Percentiles rank a stretch among this genome's conserved stretches.
Evolutionary conservation across 2,888 invertebrate species (phyloP).

Genomic region (Dione vanillae): DNA sequence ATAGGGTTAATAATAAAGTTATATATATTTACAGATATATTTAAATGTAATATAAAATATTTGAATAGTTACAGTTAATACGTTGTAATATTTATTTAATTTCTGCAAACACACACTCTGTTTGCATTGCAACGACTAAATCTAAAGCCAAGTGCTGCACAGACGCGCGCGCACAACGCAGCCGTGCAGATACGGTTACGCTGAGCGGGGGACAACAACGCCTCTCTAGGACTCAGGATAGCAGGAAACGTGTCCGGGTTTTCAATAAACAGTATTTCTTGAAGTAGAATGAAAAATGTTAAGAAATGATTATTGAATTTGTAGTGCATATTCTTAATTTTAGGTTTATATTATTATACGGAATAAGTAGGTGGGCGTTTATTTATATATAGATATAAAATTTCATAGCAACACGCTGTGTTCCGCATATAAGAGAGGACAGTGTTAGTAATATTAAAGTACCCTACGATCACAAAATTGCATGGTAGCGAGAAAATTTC

Average conservation of each 20-base stretch:
- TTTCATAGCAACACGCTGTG: too few species aligned
- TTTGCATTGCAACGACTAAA: constrained; percentile 32
- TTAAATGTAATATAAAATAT: background rate
- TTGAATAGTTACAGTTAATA: background rate
- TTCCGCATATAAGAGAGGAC: too few species aligned
- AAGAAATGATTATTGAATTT: too few species aligned
- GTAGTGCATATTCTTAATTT: too few species aligned
- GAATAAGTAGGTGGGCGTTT: too few species aligned
- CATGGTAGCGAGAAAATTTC: too few species aligned
- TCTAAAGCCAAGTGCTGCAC: constrained; percentile 28
- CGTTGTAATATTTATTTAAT: background rate
- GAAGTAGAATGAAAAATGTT: background rate
- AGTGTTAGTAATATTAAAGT: too few species aligned
- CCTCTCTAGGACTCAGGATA: constrained; percentile 1
- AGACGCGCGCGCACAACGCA: constrained; percentile 3
- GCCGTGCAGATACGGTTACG: constrained; percentile 18
- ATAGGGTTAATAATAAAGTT: background rate
- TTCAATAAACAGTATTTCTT: constrained; percentile 9
- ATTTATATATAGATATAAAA: too few species aligned
- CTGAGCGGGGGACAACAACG: constrained; percentile 3
- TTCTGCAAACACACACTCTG: constrained; percentile 32
- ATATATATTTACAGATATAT: background rate
- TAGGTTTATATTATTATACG: too few species aligned
- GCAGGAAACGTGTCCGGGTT: constrained; percentile 19
- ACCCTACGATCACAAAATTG: too few species aligned